Evolutionary conservation across 2,797 vertebrate species (phyloP), one percentile per base, ranked within the genome.

Genomic region (Pampus argenteus): DNA sequence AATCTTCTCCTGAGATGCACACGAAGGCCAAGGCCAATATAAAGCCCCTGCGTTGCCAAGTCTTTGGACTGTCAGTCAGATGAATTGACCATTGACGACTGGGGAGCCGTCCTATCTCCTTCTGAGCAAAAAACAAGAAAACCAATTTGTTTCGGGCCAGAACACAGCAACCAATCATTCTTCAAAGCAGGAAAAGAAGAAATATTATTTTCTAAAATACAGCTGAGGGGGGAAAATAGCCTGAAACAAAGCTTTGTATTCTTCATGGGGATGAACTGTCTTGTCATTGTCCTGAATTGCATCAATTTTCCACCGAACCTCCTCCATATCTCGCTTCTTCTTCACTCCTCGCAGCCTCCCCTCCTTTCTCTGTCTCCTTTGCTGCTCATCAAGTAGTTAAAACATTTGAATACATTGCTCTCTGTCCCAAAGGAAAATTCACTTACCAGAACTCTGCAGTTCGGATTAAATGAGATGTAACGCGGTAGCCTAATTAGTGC

Each of bases 71-170:
- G 75, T 83, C 79, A 77, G 69, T 77, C 67, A 65, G 71, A 84
- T 74, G 63, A 62, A 83, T 48, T 66, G 68, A 76, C 38, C 2
- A 9, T 73, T 69, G 11, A 48, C 34, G 51, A 51, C 50, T 0
- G 7, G 48, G 56, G 38, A 84, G 48, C 18, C 62, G 10, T 64
- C 50, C 25, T 64, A 51, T 66, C 42, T 47, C n/a, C 51, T 63
- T 23, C 36, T 22, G 25, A 77, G 78, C 77, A 91, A 83, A 91
- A 83, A 66, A 80, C 72, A 87, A 87, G 75, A 72, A 59, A 80
- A 60, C 42, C 23, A 59, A 63, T 78, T 76, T 60, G 47, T 73
- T 71, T 78, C 11, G 11, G 11, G 36, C 44, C 75, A 44, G 56
- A 76, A 66, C 45, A 56, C 61, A 2, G 60, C 2, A 5, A 15